Base-by-base conservation (phyloP, 2,113 vertebrate genomes). In the Mixornis gularis region DNA sequence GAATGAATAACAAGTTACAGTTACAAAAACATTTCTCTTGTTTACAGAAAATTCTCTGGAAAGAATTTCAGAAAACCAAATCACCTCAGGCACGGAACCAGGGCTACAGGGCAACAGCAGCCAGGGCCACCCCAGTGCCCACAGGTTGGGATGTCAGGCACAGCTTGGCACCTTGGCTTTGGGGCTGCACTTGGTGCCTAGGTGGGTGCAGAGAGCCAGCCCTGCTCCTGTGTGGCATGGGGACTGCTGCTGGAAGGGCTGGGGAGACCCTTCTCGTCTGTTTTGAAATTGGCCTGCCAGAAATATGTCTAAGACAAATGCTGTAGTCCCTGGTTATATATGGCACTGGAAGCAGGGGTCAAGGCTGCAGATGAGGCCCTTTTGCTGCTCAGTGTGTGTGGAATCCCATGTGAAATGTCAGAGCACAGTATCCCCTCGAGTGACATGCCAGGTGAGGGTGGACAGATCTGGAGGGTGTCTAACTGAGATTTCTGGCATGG, bases 401-500 rank as follows among this genome's bases (percentile, higher is more conserved):
- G 16, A 36, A 52, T 19, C 19, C 44, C 21, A 25, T 32, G 22
- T 21, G 27, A 43, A n/a, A 43, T 12, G 17, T 56, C 3, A 8
- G 38, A 53, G 43, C 62, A 24, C 1, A 6, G 13, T 12, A 36
- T 40, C 32, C 32, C 18, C 46, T 32, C 0, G 0, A 32, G 38
- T 14, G 44, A 72, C 22, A 30, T 30, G 22, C 29, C 12, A 2
- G 14, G 32, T 22, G 12, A 21, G 32, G 24, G 43, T 6, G 9
- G 16, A 12, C 32, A 76, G 58, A 74, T 9, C 17, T 25, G 8
- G 19, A 9, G 25, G 32, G 4, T 32, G 27, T 59, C 40, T 36
- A 20, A 53, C 2, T 7, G 43, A 49, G 17, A 46, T 60, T 34
- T 62, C 52, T 5, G 4, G 22, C 46, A 36, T 0, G 2, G 25